Base-by-base conservation (phyloP, 2,888 invertebrate genomes). In the Drosophila fulvimacula region DNA sequence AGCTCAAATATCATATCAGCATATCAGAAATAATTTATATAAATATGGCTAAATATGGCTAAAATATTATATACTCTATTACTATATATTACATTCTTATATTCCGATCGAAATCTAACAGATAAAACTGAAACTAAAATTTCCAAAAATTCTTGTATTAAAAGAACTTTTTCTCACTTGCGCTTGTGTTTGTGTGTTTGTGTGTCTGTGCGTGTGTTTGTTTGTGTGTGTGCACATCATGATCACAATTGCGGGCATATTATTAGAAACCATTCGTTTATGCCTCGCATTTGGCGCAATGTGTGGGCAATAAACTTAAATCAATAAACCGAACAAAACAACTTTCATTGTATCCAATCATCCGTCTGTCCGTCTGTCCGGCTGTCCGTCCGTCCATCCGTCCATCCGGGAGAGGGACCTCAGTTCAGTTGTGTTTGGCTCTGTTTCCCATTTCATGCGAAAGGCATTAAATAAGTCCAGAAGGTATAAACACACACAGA, bases 391-490 rank as follows among this genome's bases (percentile, higher is more conserved):
- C 17, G 46, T 48, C 27, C 7, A 46, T 21, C 57, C 15, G 30
- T 61, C 69, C 41, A 48, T 48, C 56, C 55, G 38, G 19, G 24
- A n/a, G 32, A 44, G 62, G 63, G 59, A 60, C 27, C 55, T 46
- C 41, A 59, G 34, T 34, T 61, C 19, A 36, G 56, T 48, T 67
- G 75, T 63, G 76, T 69, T 77, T 82, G 75, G 65, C 62, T 79
- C 75, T 79, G 86, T 76, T 88, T 67, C 84, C 86, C 88, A 80
- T 88, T 82, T 88, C 81, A 82, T 82, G 77, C 80, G 83, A 78
- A 88, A 85, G 87, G 81, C 82, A 82, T 86, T 88, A 88, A 82
- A 88, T 82, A 86, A 88, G 87, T 86, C 87, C 83, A 82, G 86
- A 88, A 82, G 88, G 86, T 85, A 88, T 82, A 82, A 88, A 82